Conservation (phyloP, 2,797 vertebrate species). For the Melanotaenia pygmaea region DNA sequence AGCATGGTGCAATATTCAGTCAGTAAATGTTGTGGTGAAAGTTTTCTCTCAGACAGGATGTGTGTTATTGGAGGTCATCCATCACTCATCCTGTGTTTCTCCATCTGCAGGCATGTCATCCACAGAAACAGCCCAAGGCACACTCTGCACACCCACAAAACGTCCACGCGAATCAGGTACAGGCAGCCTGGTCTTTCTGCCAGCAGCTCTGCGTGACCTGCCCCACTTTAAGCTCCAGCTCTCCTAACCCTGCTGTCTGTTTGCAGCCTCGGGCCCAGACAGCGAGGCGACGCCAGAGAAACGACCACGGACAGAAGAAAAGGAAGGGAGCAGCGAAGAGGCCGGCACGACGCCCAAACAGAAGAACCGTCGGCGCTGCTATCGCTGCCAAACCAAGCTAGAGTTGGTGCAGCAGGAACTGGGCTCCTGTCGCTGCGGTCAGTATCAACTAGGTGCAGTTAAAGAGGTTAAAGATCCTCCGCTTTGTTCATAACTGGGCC, state of each 20-base stretch:
- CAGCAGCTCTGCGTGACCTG: rapidly evolving
- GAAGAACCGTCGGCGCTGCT: slow-evolving; percentile 97
- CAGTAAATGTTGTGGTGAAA: not conserved
- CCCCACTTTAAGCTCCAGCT: not conserved
- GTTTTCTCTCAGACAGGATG: not conserved
- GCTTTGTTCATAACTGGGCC: too few relatives aligned
- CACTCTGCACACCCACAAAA: slow-evolving; percentile 91
- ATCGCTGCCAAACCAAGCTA: slow-evolving; percentile 98
- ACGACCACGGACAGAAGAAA: slow-evolving; percentile 87
- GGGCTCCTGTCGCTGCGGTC: slow-evolving; percentile 95
- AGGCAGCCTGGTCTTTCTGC: not conserved
- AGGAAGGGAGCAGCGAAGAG: slow-evolving; percentile 84
- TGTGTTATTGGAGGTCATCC: not conserved
- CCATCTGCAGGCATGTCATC: slow-evolving; percentile 85
- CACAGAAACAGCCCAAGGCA: slow-evolving; percentile 90
- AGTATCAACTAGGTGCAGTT: slow-evolving; percentile 41
- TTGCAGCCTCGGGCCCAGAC: slow-evolving; percentile 90
- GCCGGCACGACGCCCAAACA: slow-evolving; percentile 88
- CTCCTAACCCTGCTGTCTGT: not conserved
- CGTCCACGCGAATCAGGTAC: slow-evolving; percentile 92
- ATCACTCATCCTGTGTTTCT: slow-evolving; percentile 9
- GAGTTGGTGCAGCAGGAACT: slow-evolving; percentile 97
- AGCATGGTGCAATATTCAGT: not conserved
- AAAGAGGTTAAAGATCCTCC: too few relatives aligned
- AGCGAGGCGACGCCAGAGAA: slow-evolving; percentile 93